Percentiles rank a stretch among this genome's conserved stretches.
phyloP scores from a whole-genome alignment of 1,140 invertebrate genomes.

The Lordiphosa stackelbergi region DNA sequence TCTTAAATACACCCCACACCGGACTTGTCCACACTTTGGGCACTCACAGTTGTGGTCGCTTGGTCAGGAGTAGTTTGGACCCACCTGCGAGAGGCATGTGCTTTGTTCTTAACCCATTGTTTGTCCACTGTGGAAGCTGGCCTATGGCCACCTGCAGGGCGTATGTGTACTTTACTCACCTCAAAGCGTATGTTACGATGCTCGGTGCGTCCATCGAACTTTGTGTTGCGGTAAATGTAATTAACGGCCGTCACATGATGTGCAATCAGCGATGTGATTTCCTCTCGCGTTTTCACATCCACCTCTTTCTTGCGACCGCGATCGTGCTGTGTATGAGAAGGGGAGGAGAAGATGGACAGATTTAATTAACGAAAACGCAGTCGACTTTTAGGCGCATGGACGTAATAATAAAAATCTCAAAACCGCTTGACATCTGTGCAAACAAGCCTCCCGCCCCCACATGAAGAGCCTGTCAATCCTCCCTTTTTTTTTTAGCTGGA shows the following conservation, averaged over 20 bases:
- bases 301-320: slow-evolving; percentile 78
- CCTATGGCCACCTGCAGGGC: slow-evolving; percentile 1
- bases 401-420: slow-evolving; percentile 50
- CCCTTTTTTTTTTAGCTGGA: slow-evolving; percentile 15
- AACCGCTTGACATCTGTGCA: slow-evolving; percentile 61
- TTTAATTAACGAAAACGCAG: slow-evolving; percentile 31
- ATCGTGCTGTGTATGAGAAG: slow-evolving; percentile 80
- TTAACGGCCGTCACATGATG: slow-evolving; percentile 99
- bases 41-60: slow-evolving; percentile 13
- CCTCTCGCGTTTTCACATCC: slow-evolving; percentile 93
- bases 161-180: slow-evolving; percentile 81
- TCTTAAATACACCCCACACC: background rate
- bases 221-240: slow-evolving; percentile 97
- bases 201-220: slow-evolving; percentile 91
- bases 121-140: slow-evolving; percentile 7
- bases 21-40: background rate
- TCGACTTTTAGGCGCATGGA: slow-evolving; percentile 22
- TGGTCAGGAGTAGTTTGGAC: slow-evolving; percentile 14
- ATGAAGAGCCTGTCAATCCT: slow-evolving; percentile 1
- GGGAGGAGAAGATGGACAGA: slow-evolving; percentile 8
- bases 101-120: slow-evolving; percentile 42
- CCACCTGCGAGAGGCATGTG: slow-evolving; percentile 8
- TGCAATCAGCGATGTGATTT: slow-evolving; percentile 97
- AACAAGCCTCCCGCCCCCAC: slow-evolving; percentile 25
- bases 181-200: slow-evolving; percentile 98